Conservation (phyloP, 1,140 invertebrate species). For the Drosophila varians region DNA sequence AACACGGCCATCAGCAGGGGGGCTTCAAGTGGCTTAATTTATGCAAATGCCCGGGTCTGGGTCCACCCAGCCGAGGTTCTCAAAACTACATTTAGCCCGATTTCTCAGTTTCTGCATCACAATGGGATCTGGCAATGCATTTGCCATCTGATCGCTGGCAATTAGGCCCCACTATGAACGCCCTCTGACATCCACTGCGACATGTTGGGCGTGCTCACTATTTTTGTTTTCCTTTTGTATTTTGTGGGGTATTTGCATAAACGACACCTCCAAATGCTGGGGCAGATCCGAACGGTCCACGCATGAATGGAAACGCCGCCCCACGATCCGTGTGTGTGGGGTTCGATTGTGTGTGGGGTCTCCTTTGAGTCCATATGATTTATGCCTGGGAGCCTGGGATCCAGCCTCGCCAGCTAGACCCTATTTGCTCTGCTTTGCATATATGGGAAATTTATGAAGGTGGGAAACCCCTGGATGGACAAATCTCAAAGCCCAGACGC, state of each 20-base stretch:
- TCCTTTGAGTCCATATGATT: conserved; percentile 50
- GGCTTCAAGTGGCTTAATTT: conserved; percentile 73
- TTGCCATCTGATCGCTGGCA: conserved; percentile 30
- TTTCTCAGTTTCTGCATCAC: conserved; percentile 33
- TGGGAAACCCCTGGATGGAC: conserved; percentile 51
- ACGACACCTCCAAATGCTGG: conserved; percentile 72
- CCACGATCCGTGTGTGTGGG: conserved; percentile 12
- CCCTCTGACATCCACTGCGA: conserved; percentile 55
- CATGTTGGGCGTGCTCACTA: conserved; percentile 59
- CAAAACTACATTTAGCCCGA: conserved; percentile 38
- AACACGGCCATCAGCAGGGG: conserved; percentile 20
- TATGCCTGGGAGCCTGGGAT: conserved; percentile 68
- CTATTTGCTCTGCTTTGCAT: conserved; percentile 49
- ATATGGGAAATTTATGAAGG: conserved; percentile 66
- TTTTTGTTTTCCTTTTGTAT: background rate
- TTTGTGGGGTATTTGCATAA: conserved; percentile 67
- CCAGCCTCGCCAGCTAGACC: conserved; percentile 10
- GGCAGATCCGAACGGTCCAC: conserved; percentile 53
- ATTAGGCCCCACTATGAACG: conserved; percentile 49
- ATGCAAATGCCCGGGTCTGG: conserved; percentile 63
- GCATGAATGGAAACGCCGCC: conserved; percentile 59
- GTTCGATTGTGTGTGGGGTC: conserved; percentile 51
- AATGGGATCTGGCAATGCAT: conserved; percentile 25
- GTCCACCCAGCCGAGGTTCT: conserved; percentile 24
- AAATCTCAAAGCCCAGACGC: conserved; percentile 49